Conservation (phyloP, 2,113 vertebrate species). For the Cairina moschata region DNA sequence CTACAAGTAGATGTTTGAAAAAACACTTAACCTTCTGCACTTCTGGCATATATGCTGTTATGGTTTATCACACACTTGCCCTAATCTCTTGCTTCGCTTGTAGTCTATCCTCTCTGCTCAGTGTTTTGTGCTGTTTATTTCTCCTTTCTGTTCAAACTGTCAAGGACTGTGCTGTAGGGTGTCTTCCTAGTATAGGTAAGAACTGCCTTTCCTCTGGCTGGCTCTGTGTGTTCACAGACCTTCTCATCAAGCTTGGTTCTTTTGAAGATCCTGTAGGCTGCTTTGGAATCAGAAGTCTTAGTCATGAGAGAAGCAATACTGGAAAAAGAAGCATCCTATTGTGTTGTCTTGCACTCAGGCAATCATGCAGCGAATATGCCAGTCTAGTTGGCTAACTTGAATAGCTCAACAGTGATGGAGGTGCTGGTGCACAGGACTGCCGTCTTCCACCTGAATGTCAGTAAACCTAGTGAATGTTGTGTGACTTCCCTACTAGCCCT, state of each 20-base stretch:
- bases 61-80: neutral
- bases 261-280: neutral
- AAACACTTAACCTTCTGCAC: neutral
- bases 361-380: neutral
- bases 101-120: neutral
- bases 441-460: neutral
- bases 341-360: neutral
- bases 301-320: neutral
- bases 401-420: neutral
- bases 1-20: neutral
- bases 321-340: neutral
- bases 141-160: neutral
- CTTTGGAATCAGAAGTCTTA: neutral
- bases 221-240: neutral
- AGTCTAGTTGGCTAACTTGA: neutral
- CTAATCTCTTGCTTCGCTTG: neutral
- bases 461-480: neutral
- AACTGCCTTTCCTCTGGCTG: neutral
- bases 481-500: neutral
- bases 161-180: neutral
- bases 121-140: neutral
- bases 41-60: neutral
- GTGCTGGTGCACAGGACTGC: neutral
- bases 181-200: neutral
- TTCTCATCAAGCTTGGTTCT: neutral